These are phyloP conservation scores for Drosophila mercatorum DNA, from an alignment of 2,888 invertebrate species.

Conservation along the genomic window DNA sequence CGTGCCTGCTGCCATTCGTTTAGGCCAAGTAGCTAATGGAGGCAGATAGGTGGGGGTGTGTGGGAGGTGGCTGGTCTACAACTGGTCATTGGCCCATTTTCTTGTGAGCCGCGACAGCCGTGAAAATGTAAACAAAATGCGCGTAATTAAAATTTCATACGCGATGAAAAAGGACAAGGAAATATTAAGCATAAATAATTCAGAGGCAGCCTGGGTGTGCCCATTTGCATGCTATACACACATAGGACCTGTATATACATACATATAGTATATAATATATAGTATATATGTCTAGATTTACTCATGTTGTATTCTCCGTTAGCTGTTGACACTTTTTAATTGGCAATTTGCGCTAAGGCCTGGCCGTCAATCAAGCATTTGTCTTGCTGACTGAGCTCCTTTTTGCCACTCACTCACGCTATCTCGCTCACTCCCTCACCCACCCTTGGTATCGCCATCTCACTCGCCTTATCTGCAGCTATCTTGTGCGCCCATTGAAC, in stretches of 20 bases:
- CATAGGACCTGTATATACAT: neutral
- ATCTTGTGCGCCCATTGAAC: slow-evolving; percentile 1
- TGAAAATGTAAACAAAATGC: slow-evolving; percentile 75
- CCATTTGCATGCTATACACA: slow-evolving; percentile 1
- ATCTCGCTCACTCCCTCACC: neutral
- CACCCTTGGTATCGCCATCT: neutral
- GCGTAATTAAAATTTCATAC: slow-evolving; percentile 76
- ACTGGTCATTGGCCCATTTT: slow-evolving; percentile 56
- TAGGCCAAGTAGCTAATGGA: neutral
- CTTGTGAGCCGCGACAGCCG: slow-evolving; percentile 50
- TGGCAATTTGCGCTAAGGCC: slow-evolving; percentile 59
- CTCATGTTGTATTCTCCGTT: slow-evolving; percentile 10
- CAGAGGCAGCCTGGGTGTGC: slow-evolving; percentile 38
- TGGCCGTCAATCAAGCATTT: slow-evolving; percentile 65
- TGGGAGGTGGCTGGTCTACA: neutral
- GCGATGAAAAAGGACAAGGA: slow-evolving; percentile 51
- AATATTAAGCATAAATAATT: slow-evolving; percentile 65
- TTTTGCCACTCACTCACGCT: neutral
- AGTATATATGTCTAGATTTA: slow-evolving; percentile 26
- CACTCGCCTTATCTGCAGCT: neutral
- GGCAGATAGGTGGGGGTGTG: neutral
- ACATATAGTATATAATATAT: neutral
- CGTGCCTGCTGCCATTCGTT: slow-evolving; percentile 62
- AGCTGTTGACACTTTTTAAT: slow-evolving; percentile 60
- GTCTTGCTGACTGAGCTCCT: slow-evolving; percentile 16